Evolutionary conservation across 2,888 invertebrate genomes (phyloP).

Genomic region (Emmelina monodactyla): DNA sequence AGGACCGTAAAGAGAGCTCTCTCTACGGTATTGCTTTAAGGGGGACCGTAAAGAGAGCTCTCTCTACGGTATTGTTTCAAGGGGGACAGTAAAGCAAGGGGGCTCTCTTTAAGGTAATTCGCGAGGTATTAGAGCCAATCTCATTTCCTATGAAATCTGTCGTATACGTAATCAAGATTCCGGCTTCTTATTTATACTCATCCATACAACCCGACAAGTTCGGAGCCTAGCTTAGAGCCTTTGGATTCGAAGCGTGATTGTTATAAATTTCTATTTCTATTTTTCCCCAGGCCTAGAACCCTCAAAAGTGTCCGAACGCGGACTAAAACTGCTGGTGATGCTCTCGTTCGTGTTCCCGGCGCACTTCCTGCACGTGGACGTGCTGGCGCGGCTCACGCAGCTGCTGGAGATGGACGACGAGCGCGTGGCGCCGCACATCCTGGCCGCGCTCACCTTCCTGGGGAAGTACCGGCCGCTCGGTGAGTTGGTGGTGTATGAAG

Average conservation of each 20-base stretch:
- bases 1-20: no score
- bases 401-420: slow-evolving; percentile 85
- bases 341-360: slow-evolving; percentile 92
- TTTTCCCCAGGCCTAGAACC: slow-evolving; percentile 75
- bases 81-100: no score
- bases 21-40: no score
- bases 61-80: no score
- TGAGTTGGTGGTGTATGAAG: slow-evolving; percentile 50
- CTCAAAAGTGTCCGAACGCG: slow-evolving; percentile 86
- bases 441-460: slow-evolving; percentile 85
- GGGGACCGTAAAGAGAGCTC: no score
- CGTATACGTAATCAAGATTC: no score
- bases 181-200: no score
- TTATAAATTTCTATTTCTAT: not conserved
- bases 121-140: no score
- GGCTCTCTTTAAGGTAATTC: no score
- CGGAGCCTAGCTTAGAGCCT: no score
- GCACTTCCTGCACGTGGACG: slow-evolving; percentile 88
- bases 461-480: slow-evolving; percentile 87
- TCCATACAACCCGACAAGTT: no score
- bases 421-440: slow-evolving; percentile 78
- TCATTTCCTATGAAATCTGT: no score
- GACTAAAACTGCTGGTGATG: slow-evolving; percentile 86
- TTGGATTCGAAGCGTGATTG: not conserved
- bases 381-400: slow-evolving; percentile 77